Base-by-base conservation (phyloP, 2,113 vertebrate species). In the Triplophysa dalaica region DNA sequence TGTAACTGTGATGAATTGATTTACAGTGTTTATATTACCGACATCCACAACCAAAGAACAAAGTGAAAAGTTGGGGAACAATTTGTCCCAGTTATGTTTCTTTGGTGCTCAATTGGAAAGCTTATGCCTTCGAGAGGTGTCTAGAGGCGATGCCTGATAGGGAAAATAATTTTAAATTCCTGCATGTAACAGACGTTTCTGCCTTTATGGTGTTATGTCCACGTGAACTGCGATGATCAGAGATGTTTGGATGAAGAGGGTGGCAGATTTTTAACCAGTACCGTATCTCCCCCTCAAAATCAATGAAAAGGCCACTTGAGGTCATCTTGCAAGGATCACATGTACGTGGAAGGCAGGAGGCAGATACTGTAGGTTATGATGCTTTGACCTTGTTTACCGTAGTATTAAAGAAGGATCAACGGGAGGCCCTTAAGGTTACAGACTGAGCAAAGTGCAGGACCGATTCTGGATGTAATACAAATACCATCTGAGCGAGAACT, bases 381-480 rank as follows among this genome's bases (percentile, higher is more conserved):
- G 4, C 87, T 85, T 85, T 77, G 70, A 84, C 81, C 82, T 90
- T 83, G 85, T 84, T 82, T 60, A 83, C 84, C 84, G 80, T 84
- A 82, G 50, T 77, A 68, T 52, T 21, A 74, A 85, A 87, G 85
- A 84, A 79, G 86, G 85, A 88, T 89, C 84, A 86, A 83, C 82
- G 22, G 48, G 43, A 77, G 58, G 12, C 43, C n/a, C 0, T 50
- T 72, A 58, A 52, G 26, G 61, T 41, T 43, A 62, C 50, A 29
- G 62, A 69, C 38, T 67, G 52, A 43, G 26, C 41, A 61, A 43
- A 77, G 75, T 68, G 3, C 41, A 70, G 19, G 54, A 58, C 10
- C 2, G 29, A 65, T 58, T 21, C 14, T 33, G 67, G 43, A 45
- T 45, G 43, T 12, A 12, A 69, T 33, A 19, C 38, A 29, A 12